phyloP scores from a whole-genome alignment of 1,140 invertebrate genomes.

The Drosophila ananassae region DNA sequence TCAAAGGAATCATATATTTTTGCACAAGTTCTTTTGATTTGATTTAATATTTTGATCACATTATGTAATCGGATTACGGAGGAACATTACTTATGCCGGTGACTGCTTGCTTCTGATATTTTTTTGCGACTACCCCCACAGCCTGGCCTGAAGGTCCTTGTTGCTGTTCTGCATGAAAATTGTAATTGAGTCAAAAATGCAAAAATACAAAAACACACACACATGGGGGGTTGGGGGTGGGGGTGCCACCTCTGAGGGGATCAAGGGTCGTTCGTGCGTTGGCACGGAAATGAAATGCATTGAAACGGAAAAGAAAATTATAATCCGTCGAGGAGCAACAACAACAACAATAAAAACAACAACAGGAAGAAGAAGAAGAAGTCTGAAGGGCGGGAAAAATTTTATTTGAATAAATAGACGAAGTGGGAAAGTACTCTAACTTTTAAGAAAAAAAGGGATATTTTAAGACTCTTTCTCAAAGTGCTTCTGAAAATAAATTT shows the following conservation, averaged over 20 bases:
- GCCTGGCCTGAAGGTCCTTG: background rate
- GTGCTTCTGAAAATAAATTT: no score
- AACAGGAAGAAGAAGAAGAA: background rate
- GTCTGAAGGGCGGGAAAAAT: background rate
- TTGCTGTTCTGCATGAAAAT: conserved; percentile 64
- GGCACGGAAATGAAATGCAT: conserved; percentile 77
- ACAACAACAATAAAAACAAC: conserved; percentile 2
- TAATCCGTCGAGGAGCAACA: conserved; percentile 53
- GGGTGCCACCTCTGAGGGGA: conserved; percentile 24
- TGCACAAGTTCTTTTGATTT: conserved; percentile 7
- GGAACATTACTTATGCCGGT: conserved; percentile 46
- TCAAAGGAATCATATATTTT: background rate
- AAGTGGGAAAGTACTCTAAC: background rate
- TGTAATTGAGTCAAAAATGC: conserved; percentile 78
- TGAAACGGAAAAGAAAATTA: conserved; percentile 82
- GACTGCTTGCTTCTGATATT: background rate
- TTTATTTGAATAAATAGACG: no score
- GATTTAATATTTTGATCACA: conserved; percentile 61
- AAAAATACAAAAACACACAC: conserved; percentile 41
- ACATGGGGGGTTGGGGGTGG: conserved; percentile 9
- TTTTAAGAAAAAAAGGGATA: background rate
- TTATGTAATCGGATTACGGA: conserved; percentile 66
- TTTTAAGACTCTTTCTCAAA: no score
- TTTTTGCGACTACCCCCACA: background rate
- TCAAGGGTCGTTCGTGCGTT: conserved; percentile 55